Evolutionary conservation across 1,140 invertebrate genomes (phyloP).

Genomic region (Drosophila prosaltans): DNA sequence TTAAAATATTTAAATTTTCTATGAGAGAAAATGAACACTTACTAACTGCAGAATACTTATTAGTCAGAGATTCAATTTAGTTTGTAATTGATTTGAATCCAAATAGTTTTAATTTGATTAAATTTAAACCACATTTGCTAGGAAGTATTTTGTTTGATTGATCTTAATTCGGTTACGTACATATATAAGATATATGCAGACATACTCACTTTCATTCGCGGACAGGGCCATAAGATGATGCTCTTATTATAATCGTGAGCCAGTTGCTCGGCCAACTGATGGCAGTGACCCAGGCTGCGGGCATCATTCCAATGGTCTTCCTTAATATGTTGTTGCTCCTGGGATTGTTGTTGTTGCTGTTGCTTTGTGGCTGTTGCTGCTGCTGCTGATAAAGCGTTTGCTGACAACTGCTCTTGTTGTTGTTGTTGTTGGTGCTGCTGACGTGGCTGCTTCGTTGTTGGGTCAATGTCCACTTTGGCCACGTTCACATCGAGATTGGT

Average conservation of each 20-base stretch:
- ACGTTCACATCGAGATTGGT: slow-evolving; percentile 50
- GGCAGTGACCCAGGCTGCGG: slow-evolving; percentile 68
- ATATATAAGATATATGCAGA: neutral
- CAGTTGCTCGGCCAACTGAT: slow-evolving; percentile 72
- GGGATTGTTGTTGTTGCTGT: slow-evolving; percentile 21
- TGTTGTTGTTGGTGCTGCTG: slow-evolving; percentile 47
- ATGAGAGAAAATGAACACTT: neutral
- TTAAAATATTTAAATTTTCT: neutral
- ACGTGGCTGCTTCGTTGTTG: slow-evolving; percentile 54
- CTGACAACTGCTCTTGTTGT: slow-evolving; percentile 48
- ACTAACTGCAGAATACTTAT: too few species aligned
- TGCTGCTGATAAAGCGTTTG: slow-evolving; percentile 47
- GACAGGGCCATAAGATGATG: slow-evolving; percentile 80
- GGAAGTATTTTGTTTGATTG: neutral
- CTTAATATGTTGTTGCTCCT: slow-evolving; percentile 17
- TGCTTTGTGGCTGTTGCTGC: slow-evolving; percentile 32
- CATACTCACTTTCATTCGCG: slow-evolving; percentile 79
- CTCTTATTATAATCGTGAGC: slow-evolving; percentile 77
- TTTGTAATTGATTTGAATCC: too few species aligned
- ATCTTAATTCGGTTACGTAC: neutral
- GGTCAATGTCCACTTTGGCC: slow-evolving; percentile 53
- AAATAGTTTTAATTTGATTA: too few species aligned
- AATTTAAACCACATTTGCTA: too few species aligned
- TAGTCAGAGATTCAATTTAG: too few species aligned
- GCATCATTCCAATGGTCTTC: slow-evolving; percentile 42